Conservation (phyloP, 2,888 invertebrate genomes). For the Frankliniella fusca region DNA sequence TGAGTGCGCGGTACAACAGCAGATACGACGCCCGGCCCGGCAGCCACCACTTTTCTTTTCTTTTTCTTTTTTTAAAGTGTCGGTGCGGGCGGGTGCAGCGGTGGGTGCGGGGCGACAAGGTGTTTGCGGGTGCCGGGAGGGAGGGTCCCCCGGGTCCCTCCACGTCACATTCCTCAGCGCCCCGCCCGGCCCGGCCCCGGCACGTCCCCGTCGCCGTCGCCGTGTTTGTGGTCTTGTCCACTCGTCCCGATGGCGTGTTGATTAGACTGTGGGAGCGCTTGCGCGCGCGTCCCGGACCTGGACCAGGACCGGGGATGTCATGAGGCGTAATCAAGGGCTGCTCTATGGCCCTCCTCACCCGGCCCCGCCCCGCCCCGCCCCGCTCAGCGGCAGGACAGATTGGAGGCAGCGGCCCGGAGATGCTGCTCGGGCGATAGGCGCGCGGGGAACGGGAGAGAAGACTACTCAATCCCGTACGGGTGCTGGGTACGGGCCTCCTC, state of each 20-base stretch:
- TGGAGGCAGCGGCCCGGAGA: too few relatives aligned
- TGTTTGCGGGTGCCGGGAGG: not conserved
- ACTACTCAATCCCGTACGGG: too few relatives aligned
- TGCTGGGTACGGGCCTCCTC: too few relatives aligned
- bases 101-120: not conserved
- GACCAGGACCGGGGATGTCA: too few relatives aligned
- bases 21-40: not conserved
- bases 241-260: slow-evolving; percentile 1
- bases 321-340: slow-evolving; percentile 1
- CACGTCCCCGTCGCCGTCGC: not conserved
- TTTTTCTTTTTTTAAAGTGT: too few relatives aligned
- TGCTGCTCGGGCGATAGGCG: too few relatives aligned
- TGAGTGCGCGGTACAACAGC: not conserved
- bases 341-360: too few relatives aligned
- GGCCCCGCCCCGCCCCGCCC: too few relatives aligned
- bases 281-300: not conserved
- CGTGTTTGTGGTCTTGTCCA: slow-evolving; percentile 6
- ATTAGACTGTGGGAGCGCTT: not conserved
- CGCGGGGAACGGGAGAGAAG: too few relatives aligned
- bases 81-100: not conserved
- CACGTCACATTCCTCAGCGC: not conserved
- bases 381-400: too few relatives aligned
- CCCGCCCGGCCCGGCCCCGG: not conserved
- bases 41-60: not conserved
- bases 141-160: not conserved